Base-by-base conservation (phyloP, 1,140 invertebrate species). In the Solen grandis region DNA sequence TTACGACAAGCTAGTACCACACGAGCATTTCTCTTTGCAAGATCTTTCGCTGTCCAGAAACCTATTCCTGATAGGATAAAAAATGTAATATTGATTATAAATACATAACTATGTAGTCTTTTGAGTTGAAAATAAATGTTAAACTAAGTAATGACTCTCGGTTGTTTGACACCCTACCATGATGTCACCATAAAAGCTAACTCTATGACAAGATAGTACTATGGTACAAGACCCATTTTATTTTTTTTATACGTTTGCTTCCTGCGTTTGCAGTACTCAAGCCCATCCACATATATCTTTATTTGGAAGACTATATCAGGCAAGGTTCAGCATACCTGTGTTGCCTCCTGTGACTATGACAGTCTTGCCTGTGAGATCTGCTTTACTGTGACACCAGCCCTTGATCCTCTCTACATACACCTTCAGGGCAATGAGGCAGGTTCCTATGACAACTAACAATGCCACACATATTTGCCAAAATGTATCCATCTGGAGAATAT, bases 291-390 rank as follows among this genome's bases (percentile, higher is more conserved):
- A n/a, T n/a, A n/a, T n/a, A n/a, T n/a, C n/a, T n/a, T n/a, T n/a
- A n/a, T n/a, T n/a, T n/a, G n/a, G n/a, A n/a, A n/a, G n/a, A n/a
- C n/a, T n/a, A n/a, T n/a, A n/a, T n/a, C n/a, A n/a, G n/a, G n/a
- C n/a, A n/a, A n/a, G n/a, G n/a, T n/a, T n/a, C n/a, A n/a, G 66
- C 57, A 41, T 81, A 91, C 97, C 97, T 93, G 95, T 96, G 0
- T 96, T 97, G 13, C 96, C 96, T 29, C 97, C 96, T 2, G 96
- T 97, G 85, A 98, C 95, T 94, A 97, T 97, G 1, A 96, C 94
- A 14, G 97, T 96, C 92, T 97, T 96, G 0, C 94, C 95, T 77
- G 93, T 92, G 55, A 97, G 78, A 68, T 88, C 84, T 57, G 66
- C 80, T 10, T 69, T 82, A 75, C 87, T 88, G 5, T 66, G 62